These are phyloP conservation scores for Botrylloides violaceus DNA, from an alignment of 23 tunicate species.

Conservation along the genomic window DNA sequence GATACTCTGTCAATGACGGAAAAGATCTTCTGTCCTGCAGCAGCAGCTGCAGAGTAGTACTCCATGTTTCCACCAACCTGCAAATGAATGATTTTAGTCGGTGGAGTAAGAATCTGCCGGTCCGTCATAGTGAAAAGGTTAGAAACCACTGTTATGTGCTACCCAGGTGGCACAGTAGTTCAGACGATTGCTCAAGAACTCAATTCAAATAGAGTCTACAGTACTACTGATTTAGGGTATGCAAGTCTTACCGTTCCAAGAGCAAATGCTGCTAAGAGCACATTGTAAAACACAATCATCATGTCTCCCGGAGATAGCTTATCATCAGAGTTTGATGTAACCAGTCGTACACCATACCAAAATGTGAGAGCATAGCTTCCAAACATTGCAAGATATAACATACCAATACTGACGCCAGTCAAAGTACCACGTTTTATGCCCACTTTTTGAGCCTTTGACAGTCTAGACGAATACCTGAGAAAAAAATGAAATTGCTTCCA, in stretches of 20 bases:
- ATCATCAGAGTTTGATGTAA: slow-evolving; percentile 30
- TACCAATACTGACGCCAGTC: slow-evolving; percentile 67
- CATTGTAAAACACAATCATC: slow-evolving; percentile 70
- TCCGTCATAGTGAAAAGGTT: neutral
- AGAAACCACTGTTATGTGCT: neutral
- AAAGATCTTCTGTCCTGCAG: slow-evolving; percentile 76
- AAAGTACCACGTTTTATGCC: slow-evolving; percentile 66
- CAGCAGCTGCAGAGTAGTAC: slow-evolving; percentile 56
- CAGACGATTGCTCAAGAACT: neutral
- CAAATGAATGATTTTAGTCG: no score
- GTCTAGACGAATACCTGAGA: slow-evolving; percentile 52
- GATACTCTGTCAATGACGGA: slow-evolving; percentile 83
- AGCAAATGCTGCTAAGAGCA: slow-evolving; percentile 83
- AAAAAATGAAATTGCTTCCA: no score
- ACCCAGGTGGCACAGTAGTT: neutral
- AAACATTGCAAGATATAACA: slow-evolving; percentile 64
- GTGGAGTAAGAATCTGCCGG: neutral
- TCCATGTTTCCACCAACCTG: slow-evolving; percentile 67
- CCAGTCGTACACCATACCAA: slow-evolving; percentile 86
- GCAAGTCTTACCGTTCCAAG: slow-evolving; percentile 92
- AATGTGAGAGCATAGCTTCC: slow-evolving; percentile 69
- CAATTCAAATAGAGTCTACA: neutral
- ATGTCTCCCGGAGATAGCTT: slow-evolving; percentile 42
- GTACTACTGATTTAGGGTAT: no score
- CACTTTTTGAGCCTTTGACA: slow-evolving; percentile 47